Conservation (phyloP, 2,797 vertebrate species). For the Xerus rutilus region DNA sequence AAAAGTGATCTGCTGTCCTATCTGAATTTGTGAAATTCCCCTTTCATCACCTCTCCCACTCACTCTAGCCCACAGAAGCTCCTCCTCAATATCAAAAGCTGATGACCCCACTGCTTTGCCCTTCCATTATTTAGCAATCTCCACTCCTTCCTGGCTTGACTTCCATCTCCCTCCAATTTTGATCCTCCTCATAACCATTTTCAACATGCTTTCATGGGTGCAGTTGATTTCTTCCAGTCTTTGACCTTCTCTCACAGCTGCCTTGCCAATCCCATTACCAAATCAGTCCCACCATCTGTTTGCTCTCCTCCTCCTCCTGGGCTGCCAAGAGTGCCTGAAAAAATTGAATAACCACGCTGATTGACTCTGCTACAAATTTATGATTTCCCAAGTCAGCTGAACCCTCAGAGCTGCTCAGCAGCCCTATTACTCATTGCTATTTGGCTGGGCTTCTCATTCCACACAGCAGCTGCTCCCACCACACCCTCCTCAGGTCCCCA, state of each 20-base stretch:
- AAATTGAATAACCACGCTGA: constrained; percentile 79
- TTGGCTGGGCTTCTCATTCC: constrained; percentile 69
- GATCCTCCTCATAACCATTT: constrained; percentile 51
- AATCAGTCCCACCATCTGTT: constrained; percentile 79
- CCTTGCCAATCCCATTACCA: constrained; percentile 79
- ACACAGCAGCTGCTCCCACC: constrained; percentile 71
- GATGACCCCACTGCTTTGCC: neutral
- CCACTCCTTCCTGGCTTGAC: neutral
- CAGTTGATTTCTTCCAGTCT: constrained; percentile 74
- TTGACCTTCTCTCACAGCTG: constrained; percentile 76
- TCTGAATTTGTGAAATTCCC: neutral
- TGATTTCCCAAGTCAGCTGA: constrained; percentile 77
- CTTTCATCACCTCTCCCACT: neutral
- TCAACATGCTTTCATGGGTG: constrained; percentile 43
- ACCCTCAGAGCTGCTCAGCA: constrained; percentile 58
- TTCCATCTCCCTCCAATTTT: constrained; percentile 6
- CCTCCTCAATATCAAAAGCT: neutral
- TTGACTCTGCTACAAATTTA: constrained; percentile 76
- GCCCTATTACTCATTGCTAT: constrained; percentile 59
- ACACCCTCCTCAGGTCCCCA: constrained; percentile 45
- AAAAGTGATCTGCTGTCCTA: neutral
- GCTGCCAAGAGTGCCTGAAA: constrained; percentile 78
- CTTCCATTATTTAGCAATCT: neutral
- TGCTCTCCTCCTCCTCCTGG: constrained; percentile 67
- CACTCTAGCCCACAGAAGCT: neutral